Evolutionary conservation across 2,888 invertebrate genomes (phyloP), one percentile per base, ranked within the genome.

Genomic region (Neria commutata): DNA sequence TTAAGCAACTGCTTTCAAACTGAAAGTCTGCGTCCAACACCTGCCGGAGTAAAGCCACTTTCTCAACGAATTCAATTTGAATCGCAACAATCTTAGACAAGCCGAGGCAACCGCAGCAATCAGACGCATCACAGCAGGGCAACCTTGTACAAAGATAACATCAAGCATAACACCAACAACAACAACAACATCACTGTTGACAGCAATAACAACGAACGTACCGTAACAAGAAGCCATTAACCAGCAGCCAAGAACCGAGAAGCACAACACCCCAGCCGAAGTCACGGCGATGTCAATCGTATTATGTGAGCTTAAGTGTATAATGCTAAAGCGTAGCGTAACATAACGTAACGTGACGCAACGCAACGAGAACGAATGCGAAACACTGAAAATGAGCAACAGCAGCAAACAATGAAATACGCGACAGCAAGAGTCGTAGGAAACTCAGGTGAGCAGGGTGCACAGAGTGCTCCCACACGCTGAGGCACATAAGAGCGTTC

Each of bases 41-140:
- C 60, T 68, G 70, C 66, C 68, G 67, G 63, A 54, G 62, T 64
- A 68, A 70, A 67, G 68, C 65, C 70, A 69, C 70, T 70, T 70
- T 68, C 62, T 63, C 65, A 65, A 65, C 69, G 67, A 70, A 69
- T 69, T 70, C 67, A 69, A 69, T 69, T 69, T 70, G 70, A 16
- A 8, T 21, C 46, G 23, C 19, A 26, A 42, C 21, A 42, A 42
- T 14, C 42, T 42, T 6, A 14, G 4, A 42, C 21, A 42, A 42
- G 19, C 42, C 21, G 17, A 21, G 3, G 21, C 21, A 42, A 42
- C 19, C 42, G 4, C 42, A 42, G 14, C 19, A 42, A 42, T 17
- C 42, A 42, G 37, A n/a, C 17, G 21, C 42, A 21, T n/a, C 6
- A 29, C 6, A 29, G 6, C 37, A 17, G 42, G 19, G 21, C 42